Percentiles rank a stretch among this genome's conserved stretches.
phyloP scores from a whole-genome alignment of 2,797 vertebrate species.

The Eleutherodactylus coqui region DNA sequence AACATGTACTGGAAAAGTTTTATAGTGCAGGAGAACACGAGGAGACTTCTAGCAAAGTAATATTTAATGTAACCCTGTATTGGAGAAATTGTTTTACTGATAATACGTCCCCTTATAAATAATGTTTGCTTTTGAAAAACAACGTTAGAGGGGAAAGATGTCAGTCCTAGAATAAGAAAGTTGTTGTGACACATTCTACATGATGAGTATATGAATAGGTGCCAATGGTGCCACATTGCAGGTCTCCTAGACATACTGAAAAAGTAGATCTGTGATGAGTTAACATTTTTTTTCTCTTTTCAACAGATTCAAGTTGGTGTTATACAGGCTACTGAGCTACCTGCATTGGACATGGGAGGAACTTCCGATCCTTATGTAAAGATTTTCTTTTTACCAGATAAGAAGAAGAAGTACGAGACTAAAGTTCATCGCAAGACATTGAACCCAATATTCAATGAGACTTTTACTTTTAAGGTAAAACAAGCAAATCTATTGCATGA shows the following conservation, averaged over 20 bases:
- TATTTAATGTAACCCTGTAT: too few species aligned
- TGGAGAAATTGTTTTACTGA: too few species aligned
- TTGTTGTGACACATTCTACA: not conserved
- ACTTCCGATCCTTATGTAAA: slow-evolving; percentile 97
- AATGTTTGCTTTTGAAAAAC: too few species aligned
- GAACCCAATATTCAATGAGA: slow-evolving; percentile 96
- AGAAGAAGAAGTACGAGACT: slow-evolving; percentile 97
- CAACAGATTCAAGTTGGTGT: slow-evolving; percentile 91
- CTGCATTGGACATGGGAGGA: slow-evolving; percentile 94
- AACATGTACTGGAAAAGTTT: too few species aligned
- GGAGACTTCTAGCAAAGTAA: too few species aligned
- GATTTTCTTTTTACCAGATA: slow-evolving; percentile 94
- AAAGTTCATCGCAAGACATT: slow-evolving; percentile 98
- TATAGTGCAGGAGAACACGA: too few species aligned
- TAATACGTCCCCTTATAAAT: too few species aligned
- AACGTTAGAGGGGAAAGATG: too few species aligned
- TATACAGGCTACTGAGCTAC: slow-evolving; percentile 94
- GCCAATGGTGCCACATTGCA: not conserved
- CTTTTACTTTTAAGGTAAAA: slow-evolving; percentile 92
- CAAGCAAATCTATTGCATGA: not conserved
- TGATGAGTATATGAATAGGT: not conserved
- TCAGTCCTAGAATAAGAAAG: not conserved
- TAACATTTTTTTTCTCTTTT: not conserved
- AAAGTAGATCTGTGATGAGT: not conserved
- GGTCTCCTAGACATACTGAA: not conserved